Conservation (phyloP, 2,888 invertebrate species). For the Lithophane semibrunnea region DNA sequence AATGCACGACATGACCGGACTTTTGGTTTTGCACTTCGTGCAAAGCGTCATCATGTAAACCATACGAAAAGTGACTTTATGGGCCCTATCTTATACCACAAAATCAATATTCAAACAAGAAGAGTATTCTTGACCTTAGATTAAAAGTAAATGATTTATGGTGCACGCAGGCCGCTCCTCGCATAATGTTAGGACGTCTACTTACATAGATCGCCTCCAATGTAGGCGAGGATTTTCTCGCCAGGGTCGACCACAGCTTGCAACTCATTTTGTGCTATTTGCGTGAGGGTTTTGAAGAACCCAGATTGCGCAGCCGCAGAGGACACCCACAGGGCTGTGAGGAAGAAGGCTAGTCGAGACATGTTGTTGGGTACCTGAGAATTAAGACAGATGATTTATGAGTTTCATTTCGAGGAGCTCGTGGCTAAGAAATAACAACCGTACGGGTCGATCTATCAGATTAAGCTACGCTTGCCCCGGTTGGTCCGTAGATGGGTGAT, state of each 20-base stretch:
- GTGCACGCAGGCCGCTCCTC: too few species aligned
- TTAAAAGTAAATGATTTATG: neutral
- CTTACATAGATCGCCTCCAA: slow-evolving; percentile 55
- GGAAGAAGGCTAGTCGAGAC: slow-evolving; percentile 24
- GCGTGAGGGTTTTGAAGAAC: fast-evolving
- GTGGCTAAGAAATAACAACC: too few species aligned
- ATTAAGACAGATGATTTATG: neutral
- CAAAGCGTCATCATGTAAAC: neutral
- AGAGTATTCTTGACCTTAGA: too few species aligned
- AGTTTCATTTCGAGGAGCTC: too few species aligned
- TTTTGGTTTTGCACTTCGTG: neutral
- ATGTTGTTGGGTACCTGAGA: slow-evolving; percentile 44
- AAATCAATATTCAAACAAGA: neutral
- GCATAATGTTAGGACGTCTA: slow-evolving; percentile 1
- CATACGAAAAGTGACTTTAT: neutral
- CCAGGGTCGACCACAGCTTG: slow-evolving; percentile 47
- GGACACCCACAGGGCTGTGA: slow-evolving; percentile 48
- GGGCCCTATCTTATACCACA: neutral
- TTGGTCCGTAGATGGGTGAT: too few species aligned
- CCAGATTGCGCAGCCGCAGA: slow-evolving; percentile 37
- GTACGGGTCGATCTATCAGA: too few species aligned
- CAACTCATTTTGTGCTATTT: slow-evolving; percentile 20
- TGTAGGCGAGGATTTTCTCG: slow-evolving; percentile 27
- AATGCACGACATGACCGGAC: neutral
- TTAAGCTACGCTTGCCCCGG: too few species aligned